Evolutionary conservation across 1,140 invertebrate species (phyloP), one percentile per base, ranked within the genome.

Genomic region (Pollicipes pollicipes): DNA sequence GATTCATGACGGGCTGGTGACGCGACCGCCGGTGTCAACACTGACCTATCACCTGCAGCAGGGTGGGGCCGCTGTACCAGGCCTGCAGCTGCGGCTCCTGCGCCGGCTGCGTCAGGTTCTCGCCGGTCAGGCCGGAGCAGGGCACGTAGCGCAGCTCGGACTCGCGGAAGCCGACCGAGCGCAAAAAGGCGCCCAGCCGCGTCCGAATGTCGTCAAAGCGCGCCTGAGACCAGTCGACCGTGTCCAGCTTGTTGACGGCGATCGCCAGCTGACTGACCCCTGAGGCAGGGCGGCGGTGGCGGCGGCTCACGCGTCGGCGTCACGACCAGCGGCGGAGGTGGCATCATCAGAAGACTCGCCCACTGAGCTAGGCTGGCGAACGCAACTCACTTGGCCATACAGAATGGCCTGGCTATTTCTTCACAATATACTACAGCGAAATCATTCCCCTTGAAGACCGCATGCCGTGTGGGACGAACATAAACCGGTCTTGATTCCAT

Each of bases 121-220:
- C 91, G 64, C 96, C 97, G 30, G 87, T 90, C 0, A 99, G 80
- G 29, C 97, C 97, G 77, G 93, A 97, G 76, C 95, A 97, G 13
- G 97, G 97, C 21, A 99, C 88, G 83, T 89, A 99, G 1, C 84
- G 87, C 0, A 98, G 86, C 80, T 94, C 91, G 10, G 82, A 81
- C 32, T 96, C 93, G 78, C 89, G 90, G 77, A 91, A 98, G 4
- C 95, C 96, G n/a, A 90, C 91, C 82, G 96, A 91, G 80, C 93
- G 94, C 0, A 99, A 81, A 77, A 98, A 99, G n/a, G 81, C 75
- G 72, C 86, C 88, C 31, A 99, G 81, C 78, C 94, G 96, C 68
- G 84, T 83, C 0, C 85, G 84, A 69, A 99, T 95, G 77, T 96
- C 91, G 75, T 88, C 82, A 80, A 93, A 98, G 74, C 93, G 83